Evolutionary conservation across 2,797 vertebrate genomes (phyloP), one percentile per base, ranked within the genome.

Genomic region (Anas georgica): DNA sequence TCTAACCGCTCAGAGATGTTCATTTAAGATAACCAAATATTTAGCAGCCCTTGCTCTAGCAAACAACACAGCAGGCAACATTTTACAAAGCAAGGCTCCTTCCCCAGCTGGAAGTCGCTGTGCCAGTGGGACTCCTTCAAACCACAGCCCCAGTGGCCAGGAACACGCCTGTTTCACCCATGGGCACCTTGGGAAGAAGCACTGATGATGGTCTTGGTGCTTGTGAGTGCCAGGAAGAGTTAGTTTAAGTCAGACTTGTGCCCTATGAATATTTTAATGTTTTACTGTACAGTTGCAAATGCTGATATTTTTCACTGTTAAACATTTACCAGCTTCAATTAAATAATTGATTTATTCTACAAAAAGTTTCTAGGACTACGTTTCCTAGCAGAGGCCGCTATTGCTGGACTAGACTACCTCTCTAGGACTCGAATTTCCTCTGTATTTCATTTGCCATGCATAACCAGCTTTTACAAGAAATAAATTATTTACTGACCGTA

Each of bases 21-120:
- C 10, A 20, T 50, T 43, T 54, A 78, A 90, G 68, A 85, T 52
- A 80, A 93, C 84, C 52, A 77, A 92, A 74, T 77, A 88, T 80
- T 88, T 70, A 88, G 60, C 70, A 88, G 81, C 29, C 1, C 0
- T 52, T 70, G 67, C 67, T 74, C 46, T 52, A 85, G 63, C 83
- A 83, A 90, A 69, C n/a, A 55, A 29, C 1, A 0, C 1, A 0
- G 66, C 18, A 14, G 31, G 73, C 37, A 62, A 28, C 41, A 10
- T 22, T 33, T 55, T 50, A 63, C 26, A 13, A 31, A 86, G 13
- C 3, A 0, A 39, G 55, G 33, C 33, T 68, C 35, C 41, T 77
- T 41, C 23, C 77, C 48, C 58, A 67, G 7, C 37, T 14, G 37
- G 28, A 50, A 22, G 43, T 7, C 60, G 23, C 43, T 1, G 2